These are phyloP conservation scores for Acholoe squamosa DNA, from an alignment of 2,888 invertebrate genomes.

Conservation along the genomic window DNA sequence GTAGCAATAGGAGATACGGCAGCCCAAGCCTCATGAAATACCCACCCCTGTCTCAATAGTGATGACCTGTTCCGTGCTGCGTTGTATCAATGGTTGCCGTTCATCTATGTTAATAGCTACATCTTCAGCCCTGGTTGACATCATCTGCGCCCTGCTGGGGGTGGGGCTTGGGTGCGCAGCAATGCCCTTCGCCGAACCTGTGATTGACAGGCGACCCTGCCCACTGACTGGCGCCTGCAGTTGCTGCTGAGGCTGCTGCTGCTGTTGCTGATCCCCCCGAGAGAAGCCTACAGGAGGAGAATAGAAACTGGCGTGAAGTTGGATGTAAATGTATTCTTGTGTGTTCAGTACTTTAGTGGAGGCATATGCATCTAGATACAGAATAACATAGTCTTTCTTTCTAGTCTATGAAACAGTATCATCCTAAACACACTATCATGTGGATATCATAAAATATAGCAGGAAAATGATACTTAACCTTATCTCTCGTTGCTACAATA, in stretches of 20 bases:
- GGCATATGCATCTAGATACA: no score
- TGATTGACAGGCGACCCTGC: slow-evolving; percentile 40
- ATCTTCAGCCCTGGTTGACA: slow-evolving; percentile 73
- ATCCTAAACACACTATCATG: no score
- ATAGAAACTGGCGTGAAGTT: background rate
- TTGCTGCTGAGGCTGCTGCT: slow-evolving; percentile 33
- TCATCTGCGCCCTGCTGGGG: slow-evolving; percentile 32
- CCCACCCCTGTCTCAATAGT: slow-evolving; percentile 75
- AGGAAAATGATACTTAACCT: no score
- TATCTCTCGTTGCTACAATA: no score
- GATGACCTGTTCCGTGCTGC: slow-evolving; percentile 74
- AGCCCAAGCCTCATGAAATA: no score
- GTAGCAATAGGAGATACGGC: no score
- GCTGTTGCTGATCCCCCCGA: background rate
- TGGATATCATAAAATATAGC: no score
- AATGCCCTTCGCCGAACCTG: slow-evolving; percentile 9
- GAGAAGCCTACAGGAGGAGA: slow-evolving; percentile 4
- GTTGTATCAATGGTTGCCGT: slow-evolving; percentile 79
- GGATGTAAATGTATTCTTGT: background rate
- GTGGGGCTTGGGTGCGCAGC: slow-evolving; percentile 49
- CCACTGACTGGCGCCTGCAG: slow-evolving; percentile 30
- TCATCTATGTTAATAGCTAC: slow-evolving; percentile 80
- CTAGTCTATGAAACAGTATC: no score
- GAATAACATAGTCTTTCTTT: no score
- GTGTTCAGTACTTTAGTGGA: background rate